phyloP scores from a whole-genome alignment of 1,140 invertebrate genomes.

The Neotoxoptera formosana region DNA sequence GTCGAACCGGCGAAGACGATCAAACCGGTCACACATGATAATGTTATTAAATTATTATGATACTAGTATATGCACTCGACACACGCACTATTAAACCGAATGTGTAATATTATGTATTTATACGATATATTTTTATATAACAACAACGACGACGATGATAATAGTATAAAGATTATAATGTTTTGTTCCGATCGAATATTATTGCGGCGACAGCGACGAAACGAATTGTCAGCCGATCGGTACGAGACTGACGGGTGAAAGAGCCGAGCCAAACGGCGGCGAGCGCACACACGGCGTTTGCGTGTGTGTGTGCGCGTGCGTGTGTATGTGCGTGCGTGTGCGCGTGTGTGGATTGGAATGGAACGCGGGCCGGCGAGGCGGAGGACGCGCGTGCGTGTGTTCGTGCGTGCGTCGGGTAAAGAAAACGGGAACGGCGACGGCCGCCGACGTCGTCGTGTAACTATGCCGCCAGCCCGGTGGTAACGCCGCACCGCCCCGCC shows the following conservation, averaged over 20 bases:
- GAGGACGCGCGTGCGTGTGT: slow-evolving; percentile 5
- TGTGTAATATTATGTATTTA: background rate
- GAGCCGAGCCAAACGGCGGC: background rate
- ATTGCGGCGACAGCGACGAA: background rate
- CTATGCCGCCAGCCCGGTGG: slow-evolving; percentile 50
- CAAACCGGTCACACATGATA: background rate
- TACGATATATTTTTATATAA: background rate
- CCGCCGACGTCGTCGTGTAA: slow-evolving; percentile 45
- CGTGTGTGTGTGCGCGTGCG: background rate
- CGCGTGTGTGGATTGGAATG: slow-evolving; percentile 28
- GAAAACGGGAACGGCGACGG: slow-evolving; percentile 55
- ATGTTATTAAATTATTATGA: background rate
- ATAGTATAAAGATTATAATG: background rate
- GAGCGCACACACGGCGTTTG: background rate
- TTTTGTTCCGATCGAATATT: background rate
- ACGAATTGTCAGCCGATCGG: background rate
- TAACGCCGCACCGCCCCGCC: background rate
- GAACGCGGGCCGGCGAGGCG: background rate
- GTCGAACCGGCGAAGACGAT: background rate
- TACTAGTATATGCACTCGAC: background rate
- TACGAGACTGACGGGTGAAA: slow-evolving; percentile 40
- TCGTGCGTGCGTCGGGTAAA: slow-evolving; percentile 15
- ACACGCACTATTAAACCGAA: background rate
- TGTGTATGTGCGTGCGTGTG: background rate
- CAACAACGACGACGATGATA: background rate